Evolutionary conservation across 2,797 vertebrate genomes (phyloP), one percentile per base, ranked within the genome.

Genomic region (Notamacropus eugenii): DNA sequence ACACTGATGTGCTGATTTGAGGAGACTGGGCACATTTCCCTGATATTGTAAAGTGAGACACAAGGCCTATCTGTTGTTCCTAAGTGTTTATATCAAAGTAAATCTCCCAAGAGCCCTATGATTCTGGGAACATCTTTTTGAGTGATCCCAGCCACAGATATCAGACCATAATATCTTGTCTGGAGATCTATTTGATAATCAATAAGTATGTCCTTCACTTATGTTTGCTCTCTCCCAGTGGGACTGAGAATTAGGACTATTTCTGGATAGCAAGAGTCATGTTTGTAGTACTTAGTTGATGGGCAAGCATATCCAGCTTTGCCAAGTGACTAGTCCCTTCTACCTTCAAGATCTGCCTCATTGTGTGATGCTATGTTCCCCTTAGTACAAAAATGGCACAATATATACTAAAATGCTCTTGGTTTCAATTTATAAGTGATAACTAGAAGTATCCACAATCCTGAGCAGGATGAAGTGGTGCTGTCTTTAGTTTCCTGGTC

Each of bases 51-150:
- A 96, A 93, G 50, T 46, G 5, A 95, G 9, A 92, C 31, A 56
- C 82, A 58, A 93, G 82, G 91, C 55, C 34, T 94, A 27, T n/a
- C 52, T 94, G 27, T 82, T 94, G 92, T 54, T 96, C 52, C 55
- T 92, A 92, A 91, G 55, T 34, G 13, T 46, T 31, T 91, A 24
- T 46, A 91, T 6, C 28, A 22, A 11, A 90, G 10, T 90, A 74
- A 52, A 90, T 31, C 54, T 93, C 52, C 34, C 22, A n/a, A 40
- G n/a, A 82, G n/a, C 19, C 40, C 55, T 87, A 22, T 91, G 27
- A 90, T 50, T 95, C 59, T 55, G 59, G 55, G 93, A 96, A 91
- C 58, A 40, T 90, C 46, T 46, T 28, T 59, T n/a, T 90, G 50
- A 46, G 6, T 59, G 50, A 24, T 58, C 34, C 74, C 46, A 91